A percentile compares a stretch with the other conserved stretches of the same genome.
Conservation (phyloP, 2,797 vertebrate genomes). For the Neosilurus hyrtlii region DNA sequence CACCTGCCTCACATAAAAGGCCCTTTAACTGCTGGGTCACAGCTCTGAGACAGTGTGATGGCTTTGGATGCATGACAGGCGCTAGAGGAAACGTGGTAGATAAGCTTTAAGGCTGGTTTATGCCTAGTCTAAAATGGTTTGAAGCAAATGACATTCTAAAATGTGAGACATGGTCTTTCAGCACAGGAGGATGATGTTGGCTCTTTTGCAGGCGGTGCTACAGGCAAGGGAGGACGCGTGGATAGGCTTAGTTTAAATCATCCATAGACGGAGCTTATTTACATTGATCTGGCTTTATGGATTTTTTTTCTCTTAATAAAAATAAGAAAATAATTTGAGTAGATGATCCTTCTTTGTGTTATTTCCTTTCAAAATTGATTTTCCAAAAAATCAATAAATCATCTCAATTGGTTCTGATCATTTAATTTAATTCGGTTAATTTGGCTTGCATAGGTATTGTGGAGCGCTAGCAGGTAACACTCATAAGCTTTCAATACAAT, state of each 20-base stretch:
- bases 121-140: neutral
- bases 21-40: constrained; percentile 13
- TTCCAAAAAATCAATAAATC: no score
- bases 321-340: neutral
- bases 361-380: no score
- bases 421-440: neutral
- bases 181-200: neutral
- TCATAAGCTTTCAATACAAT: no score
- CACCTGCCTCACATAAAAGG: constrained; percentile 18
- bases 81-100: neutral
- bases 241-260: neutral
- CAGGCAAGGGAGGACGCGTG: neutral
- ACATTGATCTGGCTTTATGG: neutral
- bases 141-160: neutral
- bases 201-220: neutral
- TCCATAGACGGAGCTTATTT: neutral
- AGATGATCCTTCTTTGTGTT: neutral
- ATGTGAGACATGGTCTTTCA: neutral
- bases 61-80: neutral
- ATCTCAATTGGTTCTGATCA: neutral
- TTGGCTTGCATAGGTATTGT: no score
- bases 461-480: no score
- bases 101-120: neutral
- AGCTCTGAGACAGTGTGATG: neutral
- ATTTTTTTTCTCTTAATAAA: neutral